Evolutionary conservation across 2,888 invertebrate species (phyloP).

Genomic region (Leucozona laternaria): DNA sequence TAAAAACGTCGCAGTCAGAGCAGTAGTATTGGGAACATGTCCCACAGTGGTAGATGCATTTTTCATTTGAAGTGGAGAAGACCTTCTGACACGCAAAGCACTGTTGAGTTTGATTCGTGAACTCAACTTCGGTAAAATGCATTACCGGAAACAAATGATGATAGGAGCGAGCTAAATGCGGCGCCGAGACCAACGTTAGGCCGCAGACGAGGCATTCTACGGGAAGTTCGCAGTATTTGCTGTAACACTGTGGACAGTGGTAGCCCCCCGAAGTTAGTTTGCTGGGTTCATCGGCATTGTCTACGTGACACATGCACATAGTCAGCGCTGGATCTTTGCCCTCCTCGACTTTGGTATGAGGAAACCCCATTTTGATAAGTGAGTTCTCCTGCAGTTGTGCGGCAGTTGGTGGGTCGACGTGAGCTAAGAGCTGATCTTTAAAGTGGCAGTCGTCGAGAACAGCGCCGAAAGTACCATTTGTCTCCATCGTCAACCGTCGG

Average conservation of each 20-base stretch:
- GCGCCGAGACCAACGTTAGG: conserved; percentile 97
- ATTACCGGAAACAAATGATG: conserved; percentile 98
- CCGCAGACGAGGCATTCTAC: conserved; percentile 98
- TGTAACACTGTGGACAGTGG: conserved; percentile 97
- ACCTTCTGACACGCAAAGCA: conserved; percentile 91
- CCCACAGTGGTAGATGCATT: conserved; percentile 92
- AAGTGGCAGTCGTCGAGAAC: conserved; percentile 93
- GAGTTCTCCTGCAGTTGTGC: conserved; percentile 90
- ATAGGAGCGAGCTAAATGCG: conserved; percentile 98
- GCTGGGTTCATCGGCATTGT: conserved; percentile 88
- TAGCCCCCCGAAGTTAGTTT: conserved; percentile 91
- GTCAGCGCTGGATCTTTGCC: conserved; percentile 89
- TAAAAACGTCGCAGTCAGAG: conserved; percentile 97
- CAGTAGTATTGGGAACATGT: conserved; percentile 93
- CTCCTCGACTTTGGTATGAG: conserved; percentile 89
- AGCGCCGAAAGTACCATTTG: conserved; percentile 94
- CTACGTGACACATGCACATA: conserved; percentile 97
- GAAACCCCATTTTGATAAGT: conserved; percentile 98
- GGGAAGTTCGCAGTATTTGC: conserved; percentile 99
- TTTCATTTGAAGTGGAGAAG: conserved; percentile 86
- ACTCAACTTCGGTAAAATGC: conserved; percentile 90
- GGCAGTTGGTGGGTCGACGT: conserved; percentile 89
- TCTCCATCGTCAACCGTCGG: conserved; percentile 92
- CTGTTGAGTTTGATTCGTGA: conserved; percentile 85
- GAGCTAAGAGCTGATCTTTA: conserved; percentile 87